Percentiles rank a stretch among this genome's conserved stretches.
These are phyloP conservation scores for Drosophila bocqueti DNA, from an alignment of 1,140 invertebrate species.

Conservation along the genomic window DNA sequence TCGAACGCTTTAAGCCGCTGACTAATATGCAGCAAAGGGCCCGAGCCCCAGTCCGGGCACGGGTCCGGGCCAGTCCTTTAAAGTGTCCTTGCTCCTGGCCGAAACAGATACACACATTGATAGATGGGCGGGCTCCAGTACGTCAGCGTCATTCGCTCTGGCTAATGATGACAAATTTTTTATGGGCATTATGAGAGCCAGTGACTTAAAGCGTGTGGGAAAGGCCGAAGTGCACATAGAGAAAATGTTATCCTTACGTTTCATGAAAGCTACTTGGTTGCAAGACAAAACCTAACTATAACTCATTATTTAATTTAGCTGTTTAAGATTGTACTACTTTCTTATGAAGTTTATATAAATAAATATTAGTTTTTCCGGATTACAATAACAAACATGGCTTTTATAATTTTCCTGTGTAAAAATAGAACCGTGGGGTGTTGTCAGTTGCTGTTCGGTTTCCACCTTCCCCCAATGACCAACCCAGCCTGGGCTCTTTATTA, in stretches of 20 bases:
- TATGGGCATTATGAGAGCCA: conserved; percentile 78
- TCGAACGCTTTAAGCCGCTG: conserved; percentile 78
- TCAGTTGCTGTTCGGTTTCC: conserved; percentile 14
- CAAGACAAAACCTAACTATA: not conserved
- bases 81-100: conserved; percentile 54
- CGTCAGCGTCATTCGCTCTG: conserved; percentile 55
- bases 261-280: not conserved
- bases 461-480: conserved; percentile 25
- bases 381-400: no score
- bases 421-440: conserved; percentile 24
- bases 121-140: conserved; percentile 61
- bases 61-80: conserved; percentile 59
- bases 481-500: conserved; percentile 73
- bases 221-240: conserved; percentile 7
- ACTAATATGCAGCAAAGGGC: conserved; percentile 67
- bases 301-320: not conserved
- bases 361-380: not conserved
- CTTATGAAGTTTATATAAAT: not conserved
- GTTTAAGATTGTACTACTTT: no score
- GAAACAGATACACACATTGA: conserved; percentile 57
- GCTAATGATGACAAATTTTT: conserved; percentile 84
- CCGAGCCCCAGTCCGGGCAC: conserved; percentile 31
- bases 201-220: conserved; percentile 72
- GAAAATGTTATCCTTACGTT: not conserved
- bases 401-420: conserved; percentile 31